phyloP scores from a whole-genome alignment of 2,888 invertebrate species.

The Agapostemon virescens region DNA sequence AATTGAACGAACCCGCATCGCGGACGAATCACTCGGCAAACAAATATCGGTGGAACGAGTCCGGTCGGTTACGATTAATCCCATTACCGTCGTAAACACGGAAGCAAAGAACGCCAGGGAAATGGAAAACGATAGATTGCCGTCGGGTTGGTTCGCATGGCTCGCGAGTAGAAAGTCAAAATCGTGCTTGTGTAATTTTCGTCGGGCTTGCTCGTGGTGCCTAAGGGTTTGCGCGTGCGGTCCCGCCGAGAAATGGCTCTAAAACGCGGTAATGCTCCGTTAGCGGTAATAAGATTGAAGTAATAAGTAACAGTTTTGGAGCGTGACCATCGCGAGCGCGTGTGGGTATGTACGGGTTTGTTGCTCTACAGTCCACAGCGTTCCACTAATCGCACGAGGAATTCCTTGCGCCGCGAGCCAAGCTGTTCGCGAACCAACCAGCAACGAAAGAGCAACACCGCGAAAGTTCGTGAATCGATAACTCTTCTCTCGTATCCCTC shows the following conservation, averaged over 20 bases:
- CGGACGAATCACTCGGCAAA: neutral
- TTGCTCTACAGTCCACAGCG: slow-evolving; percentile 46
- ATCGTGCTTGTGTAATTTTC: slow-evolving; percentile 24
- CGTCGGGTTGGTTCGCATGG: neutral
- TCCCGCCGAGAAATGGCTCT: slow-evolving; percentile 54
- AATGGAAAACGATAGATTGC: neutral
- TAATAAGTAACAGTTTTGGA: slow-evolving; percentile 79
- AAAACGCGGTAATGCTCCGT: slow-evolving; percentile 70
- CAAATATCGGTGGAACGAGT: neutral
- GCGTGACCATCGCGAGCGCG: slow-evolving; percentile 73
- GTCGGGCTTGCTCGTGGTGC: neutral
- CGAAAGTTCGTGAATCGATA: slow-evolving; percentile 55
- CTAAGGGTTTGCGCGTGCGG: neutral
- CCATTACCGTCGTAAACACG: slow-evolving; percentile 2
- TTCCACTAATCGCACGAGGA: slow-evolving; percentile 64
- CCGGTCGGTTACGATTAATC: neutral
- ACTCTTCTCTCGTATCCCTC: neutral
- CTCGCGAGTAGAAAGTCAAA: slow-evolving; percentile 9
- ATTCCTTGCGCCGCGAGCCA: slow-evolving; percentile 22
- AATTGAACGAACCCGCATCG: neutral
- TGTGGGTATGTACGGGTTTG: slow-evolving; percentile 36
- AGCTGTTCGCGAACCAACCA: slow-evolving; percentile 17
- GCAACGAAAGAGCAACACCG: slow-evolving; percentile 21
- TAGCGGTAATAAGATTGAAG: slow-evolving; percentile 77
- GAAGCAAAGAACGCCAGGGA: neutral